These are phyloP conservation scores for Drosophila lacicola DNA, from an alignment of 2,888 invertebrate species.

Conservation along the genomic window DNA sequence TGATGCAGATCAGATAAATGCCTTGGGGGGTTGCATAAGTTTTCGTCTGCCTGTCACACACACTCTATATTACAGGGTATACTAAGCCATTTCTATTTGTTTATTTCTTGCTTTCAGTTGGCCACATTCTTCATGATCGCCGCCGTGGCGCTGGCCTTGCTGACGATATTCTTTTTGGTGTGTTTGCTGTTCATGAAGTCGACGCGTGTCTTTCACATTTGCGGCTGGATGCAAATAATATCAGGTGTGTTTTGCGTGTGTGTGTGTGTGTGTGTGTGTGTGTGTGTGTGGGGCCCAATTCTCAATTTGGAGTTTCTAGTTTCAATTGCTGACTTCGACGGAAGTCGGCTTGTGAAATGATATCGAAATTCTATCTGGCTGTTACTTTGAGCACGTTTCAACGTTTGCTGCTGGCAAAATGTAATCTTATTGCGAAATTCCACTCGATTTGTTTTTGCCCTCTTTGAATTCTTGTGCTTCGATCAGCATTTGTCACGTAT, in stretches of 20 bases:
- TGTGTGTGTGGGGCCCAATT: conserved; percentile 7
- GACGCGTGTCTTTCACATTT: conserved; percentile 95
- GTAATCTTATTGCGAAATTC: conserved; percentile 34
- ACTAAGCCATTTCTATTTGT: not conserved
- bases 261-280: not conserved
- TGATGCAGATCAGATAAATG: not conserved
- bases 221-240: conserved; percentile 97
- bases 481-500: conserved; percentile 49
- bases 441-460: conserved; percentile 10
- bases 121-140: conserved; percentile 95
- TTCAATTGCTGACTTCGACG: conserved; percentile 26
- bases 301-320: conserved; percentile 23
- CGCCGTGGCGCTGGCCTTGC: conserved; percentile 92
- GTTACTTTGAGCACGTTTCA: conserved; percentile 49
- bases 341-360: conserved; percentile 32
- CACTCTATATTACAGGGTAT: not conserved
- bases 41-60: no score
- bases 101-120: conserved; percentile 84
- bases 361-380: conserved; percentile 31
- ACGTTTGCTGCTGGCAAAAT: conserved; percentile 16
- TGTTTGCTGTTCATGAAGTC: conserved; percentile 97
- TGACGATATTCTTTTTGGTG: conserved; percentile 95
- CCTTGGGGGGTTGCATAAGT: no score
- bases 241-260: conserved; percentile 89
- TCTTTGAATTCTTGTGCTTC: conserved; percentile 29